Evolutionary conservation across 2,797 vertebrate species (phyloP).

Genomic region (Melanogrammus aeglefinus): DNA sequence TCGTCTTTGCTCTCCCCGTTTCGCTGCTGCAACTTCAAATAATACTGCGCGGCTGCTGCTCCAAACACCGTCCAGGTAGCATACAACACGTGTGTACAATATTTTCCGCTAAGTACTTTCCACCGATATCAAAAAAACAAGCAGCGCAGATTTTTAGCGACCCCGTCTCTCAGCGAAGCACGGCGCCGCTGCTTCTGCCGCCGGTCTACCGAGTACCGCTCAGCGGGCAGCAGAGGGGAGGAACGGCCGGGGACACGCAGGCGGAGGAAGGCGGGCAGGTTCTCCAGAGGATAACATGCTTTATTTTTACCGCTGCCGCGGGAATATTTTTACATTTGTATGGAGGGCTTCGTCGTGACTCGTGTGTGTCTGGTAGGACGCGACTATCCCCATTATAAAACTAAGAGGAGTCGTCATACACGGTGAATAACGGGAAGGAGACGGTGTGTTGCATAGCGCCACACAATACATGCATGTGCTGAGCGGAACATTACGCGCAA

Average conservation of each 20-base stretch:
- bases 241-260: neutral
- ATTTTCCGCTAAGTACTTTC: neutral
- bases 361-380: neutral
- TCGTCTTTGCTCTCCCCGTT: slow-evolving; percentile 15
- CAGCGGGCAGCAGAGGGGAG: neutral
- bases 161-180: no score
- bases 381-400: neutral
- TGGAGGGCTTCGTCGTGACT: neutral
- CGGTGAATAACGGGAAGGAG: slow-evolving; percentile 57
- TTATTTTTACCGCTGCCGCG: neutral
- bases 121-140: neutral
- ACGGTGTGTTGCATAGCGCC: slow-evolving; percentile 27
- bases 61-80: neutral
- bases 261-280: neutral
- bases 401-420: slow-evolving; percentile 38
- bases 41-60: neutral
- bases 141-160: neutral
- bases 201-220: no score
- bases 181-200: no score
- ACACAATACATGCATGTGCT: slow-evolving; percentile 27
- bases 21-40: slow-evolving; percentile 37
- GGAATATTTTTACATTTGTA: neutral
- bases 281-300: neutral
- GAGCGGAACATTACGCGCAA: slow-evolving; percentile 8
- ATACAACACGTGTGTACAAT: neutral